Conservation (phyloP, 2,797 vertebrate species). For the Argyrosomus regius region DNA sequence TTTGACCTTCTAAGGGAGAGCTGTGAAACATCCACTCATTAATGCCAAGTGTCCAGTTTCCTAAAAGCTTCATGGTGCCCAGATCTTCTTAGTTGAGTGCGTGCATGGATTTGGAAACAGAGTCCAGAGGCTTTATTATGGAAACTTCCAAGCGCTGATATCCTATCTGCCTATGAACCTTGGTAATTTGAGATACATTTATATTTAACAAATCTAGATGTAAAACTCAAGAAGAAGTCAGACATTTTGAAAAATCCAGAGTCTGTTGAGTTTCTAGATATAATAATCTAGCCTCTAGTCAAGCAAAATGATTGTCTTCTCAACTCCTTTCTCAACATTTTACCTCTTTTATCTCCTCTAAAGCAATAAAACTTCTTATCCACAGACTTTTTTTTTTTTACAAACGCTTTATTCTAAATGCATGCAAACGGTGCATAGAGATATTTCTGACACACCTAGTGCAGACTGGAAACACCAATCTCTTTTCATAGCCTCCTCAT, state of each 20-base stretch:
- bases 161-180: neutral
- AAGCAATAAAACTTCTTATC: neutral
- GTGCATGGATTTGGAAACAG: neutral
- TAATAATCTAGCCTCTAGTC: too few species aligned
- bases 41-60: conserved; percentile 30
- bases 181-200: neutral
- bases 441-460: conserved; percentile 17
- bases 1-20: conserved; percentile 1
- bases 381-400: neutral
- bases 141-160: neutral
- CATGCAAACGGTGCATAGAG: neutral
- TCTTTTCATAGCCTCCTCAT: conserved; percentile 59
- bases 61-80: neutral
- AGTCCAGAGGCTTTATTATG: neutral
- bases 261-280: too few species aligned
- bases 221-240: neutral
- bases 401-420: neutral
- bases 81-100: conserved; percentile 5
- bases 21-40: neutral
- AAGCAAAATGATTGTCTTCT: too few species aligned
- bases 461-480: conserved; percentile 24
- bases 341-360: too few species aligned
- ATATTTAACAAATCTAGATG: neutral
- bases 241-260: neutral
- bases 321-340: too few species aligned